Percentiles rank a stretch among this genome's conserved stretches.
phyloP scores from a whole-genome alignment of 1,140 invertebrate genomes.

The Oryctes rhinoceros region DNA sequence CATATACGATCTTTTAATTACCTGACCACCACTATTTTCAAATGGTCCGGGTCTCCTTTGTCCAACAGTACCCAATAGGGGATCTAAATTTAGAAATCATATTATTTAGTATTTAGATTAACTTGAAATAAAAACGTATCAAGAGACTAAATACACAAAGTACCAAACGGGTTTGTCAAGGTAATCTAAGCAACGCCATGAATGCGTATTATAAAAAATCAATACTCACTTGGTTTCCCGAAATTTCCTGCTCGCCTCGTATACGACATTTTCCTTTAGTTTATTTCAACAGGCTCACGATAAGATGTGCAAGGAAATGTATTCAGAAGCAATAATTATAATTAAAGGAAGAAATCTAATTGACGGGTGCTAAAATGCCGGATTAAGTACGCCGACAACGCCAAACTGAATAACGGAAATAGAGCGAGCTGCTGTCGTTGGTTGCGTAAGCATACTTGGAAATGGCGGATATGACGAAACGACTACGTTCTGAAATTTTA shows the following conservation, averaged over 20 bases:
- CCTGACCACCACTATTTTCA: neutral
- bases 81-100: neutral
- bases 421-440: neutral
- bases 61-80: neutral
- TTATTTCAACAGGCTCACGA: neutral
- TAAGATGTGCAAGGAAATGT: too few species aligned
- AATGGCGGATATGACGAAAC: neutral
- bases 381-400: neutral
- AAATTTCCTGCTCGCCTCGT: neutral
- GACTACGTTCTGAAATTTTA: neutral
- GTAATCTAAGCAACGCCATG: neutral
- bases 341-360: neutral
- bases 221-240: slow-evolving; percentile 15
- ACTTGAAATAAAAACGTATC: neutral
- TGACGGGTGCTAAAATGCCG: neutral
- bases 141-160: neutral
- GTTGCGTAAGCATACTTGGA: neutral
- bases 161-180: neutral
- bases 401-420: slow-evolving; percentile 6
- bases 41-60: slow-evolving; percentile 6
- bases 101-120: neutral
- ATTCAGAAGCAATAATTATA: too few species aligned
- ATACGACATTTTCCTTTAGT: neutral
- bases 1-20: neutral
- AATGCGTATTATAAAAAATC: neutral